These are phyloP conservation scores for Ctenopoma multispine DNA, from an alignment of 2,797 vertebrate genomes.

Conservation along the genomic window DNA sequence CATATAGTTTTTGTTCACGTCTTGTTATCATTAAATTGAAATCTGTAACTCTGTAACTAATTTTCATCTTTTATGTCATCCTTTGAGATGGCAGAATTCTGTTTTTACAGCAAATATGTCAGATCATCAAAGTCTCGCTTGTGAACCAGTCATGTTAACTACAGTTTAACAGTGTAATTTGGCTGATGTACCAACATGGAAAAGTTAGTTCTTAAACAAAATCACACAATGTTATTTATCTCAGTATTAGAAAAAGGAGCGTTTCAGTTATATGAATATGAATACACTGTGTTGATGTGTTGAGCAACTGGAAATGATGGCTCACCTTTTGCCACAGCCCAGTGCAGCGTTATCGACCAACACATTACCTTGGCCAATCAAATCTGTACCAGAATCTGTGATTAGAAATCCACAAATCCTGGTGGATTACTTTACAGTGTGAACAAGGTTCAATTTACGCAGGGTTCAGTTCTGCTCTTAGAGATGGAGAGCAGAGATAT, in stretches of 20 bases:
- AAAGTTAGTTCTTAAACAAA: too few relatives aligned
- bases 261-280: neutral
- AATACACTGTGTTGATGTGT: neutral
- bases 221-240: too few relatives aligned
- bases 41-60: neutral
- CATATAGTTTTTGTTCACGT: neutral
- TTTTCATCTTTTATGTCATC: neutral
- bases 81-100: neutral
- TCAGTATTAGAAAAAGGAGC: too few relatives aligned
- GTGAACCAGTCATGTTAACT: neutral
- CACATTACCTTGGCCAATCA: neutral
- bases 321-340: neutral
- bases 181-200: neutral
- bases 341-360: neutral
- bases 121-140: neutral
- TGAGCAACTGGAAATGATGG: neutral
- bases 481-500: conserved; percentile 13
- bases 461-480: conserved; percentile 4
- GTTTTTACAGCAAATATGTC: neutral
- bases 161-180: neutral
- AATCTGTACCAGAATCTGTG: neutral
- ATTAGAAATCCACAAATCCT: neutral
- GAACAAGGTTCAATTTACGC: conserved; percentile 12
- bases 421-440: conserved; percentile 3
- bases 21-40: neutral